Conservation (phyloP, 2,888 invertebrate species). For the Morpho helenor region DNA sequence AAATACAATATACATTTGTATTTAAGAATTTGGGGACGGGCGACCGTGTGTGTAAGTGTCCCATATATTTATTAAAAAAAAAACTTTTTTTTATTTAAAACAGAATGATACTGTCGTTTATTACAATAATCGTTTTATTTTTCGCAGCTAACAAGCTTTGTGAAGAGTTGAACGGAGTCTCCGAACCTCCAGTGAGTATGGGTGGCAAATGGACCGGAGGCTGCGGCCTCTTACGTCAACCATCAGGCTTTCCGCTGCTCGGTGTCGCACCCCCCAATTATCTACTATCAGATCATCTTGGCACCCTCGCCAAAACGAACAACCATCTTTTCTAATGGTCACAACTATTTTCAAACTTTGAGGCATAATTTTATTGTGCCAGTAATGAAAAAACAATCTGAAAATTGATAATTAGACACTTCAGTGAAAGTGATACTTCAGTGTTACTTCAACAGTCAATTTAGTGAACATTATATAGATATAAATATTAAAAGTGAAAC, state of each 20-base stretch:
- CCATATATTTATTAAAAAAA: no score
- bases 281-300: slow-evolving; percentile 81
- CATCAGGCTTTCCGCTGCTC: slow-evolving; percentile 79
- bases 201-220: slow-evolving; percentile 80
- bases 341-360: slow-evolving; percentile 34
- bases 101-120: no score
- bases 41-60: no score
- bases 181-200: slow-evolving; percentile 50
- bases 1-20: no score
- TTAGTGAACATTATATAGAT: slow-evolving; percentile 12
- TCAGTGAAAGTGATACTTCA: slow-evolving; percentile 6
- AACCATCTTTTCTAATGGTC: slow-evolving; percentile 82
- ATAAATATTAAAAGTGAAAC: slow-evolving; percentile 21
- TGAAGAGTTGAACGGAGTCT: slow-evolving; percentile 68
- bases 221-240: slow-evolving; percentile 82
- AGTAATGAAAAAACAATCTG: background rate
- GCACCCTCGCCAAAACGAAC: slow-evolving; percentile 79
- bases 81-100: no score
- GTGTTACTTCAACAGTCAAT: slow-evolving; percentile 6
- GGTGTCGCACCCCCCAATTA: slow-evolving; percentile 81
- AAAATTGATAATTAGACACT: background rate
- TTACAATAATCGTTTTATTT: background rate
- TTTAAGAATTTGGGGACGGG: no score
- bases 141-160: slow-evolving; percentile 68
- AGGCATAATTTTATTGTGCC: background rate